phyloP scores from a whole-genome alignment of 2,113 vertebrate species.

The Petrocephalus zakoni region DNA sequence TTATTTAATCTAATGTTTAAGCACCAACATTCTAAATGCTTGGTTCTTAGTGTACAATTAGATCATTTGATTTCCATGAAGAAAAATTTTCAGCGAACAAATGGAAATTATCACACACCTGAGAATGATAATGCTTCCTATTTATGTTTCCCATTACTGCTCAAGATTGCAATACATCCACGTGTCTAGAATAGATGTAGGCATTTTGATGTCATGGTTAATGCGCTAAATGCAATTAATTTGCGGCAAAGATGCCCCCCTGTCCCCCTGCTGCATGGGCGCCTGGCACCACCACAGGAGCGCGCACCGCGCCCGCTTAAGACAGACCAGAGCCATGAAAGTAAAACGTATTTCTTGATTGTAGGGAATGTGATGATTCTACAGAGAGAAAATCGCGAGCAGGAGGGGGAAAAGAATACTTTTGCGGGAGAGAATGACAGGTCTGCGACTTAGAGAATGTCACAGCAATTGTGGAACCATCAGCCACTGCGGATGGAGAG shows the following conservation, averaged over 20 bases:
- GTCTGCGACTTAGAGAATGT: conserved; percentile 94
- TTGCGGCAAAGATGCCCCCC: background rate
- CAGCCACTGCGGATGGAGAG: conserved; percentile 87
- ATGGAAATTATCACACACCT: background rate
- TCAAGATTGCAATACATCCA: background rate
- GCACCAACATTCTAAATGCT: background rate
- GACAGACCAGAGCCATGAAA: conserved; percentile 26
- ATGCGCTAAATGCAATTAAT: background rate
- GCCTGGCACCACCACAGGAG: background rate
- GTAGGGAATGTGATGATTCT: conserved; percentile 64
- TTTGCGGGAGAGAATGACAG: conserved; percentile 86
- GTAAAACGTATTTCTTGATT: conserved; percentile 34
- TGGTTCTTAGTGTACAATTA: background rate
- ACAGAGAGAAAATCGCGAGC: conserved; percentile 71
- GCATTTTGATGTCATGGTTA: background rate
- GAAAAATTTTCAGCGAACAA: background rate
- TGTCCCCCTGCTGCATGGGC: background rate
- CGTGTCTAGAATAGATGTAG: background rate
- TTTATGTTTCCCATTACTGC: background rate
- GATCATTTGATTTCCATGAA: background rate
- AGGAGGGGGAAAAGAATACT: conserved; percentile 64
- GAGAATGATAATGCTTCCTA: background rate
- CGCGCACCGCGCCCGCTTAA: background rate
- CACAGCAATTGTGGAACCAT: conserved; percentile 99
- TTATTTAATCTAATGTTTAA: background rate